phyloP scores from a whole-genome alignment of 1,140 invertebrate species.

The Habropoda laboriosa region DNA sequence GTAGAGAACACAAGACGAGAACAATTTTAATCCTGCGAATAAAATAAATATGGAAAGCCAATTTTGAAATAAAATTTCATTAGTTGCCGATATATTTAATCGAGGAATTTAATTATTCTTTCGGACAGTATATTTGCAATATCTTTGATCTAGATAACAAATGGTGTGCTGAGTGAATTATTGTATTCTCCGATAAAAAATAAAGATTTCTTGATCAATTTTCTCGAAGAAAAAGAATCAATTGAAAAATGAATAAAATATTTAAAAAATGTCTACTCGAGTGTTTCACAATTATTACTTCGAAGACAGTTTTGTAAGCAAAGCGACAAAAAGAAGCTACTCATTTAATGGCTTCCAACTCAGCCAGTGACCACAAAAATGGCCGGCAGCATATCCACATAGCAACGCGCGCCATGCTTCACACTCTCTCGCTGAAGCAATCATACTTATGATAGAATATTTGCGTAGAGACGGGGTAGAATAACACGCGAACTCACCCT shows the following conservation, averaged over 20 bases:
- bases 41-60: background rate
- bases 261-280: too few relatives aligned
- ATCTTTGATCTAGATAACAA: background rate
- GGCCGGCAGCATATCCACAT: background rate
- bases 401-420: conserved; percentile 35
- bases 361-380: background rate
- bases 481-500: conserved; percentile 70
- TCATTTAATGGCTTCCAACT: background rate
- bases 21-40: background rate
- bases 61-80: too few relatives aligned
- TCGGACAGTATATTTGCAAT: background rate
- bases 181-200: background rate
- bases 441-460: conserved; percentile 38
- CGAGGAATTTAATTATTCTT: background rate
- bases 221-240: background rate
- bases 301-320: too few relatives aligned
- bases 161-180: background rate
- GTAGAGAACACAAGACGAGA: background rate
- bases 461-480: conserved; percentile 40
- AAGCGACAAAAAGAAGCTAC: too few relatives aligned
- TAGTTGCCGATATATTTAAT: too few relatives aligned
- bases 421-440: conserved; percentile 20
- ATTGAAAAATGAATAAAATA: too few relatives aligned
- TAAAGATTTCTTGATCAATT: too few relatives aligned
- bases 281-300: too few relatives aligned